Percentiles rank a stretch among this genome's conserved stretches.
Conservation (phyloP, 2,888 invertebrate species). For the Caenorhabditis virilis region DNA sequence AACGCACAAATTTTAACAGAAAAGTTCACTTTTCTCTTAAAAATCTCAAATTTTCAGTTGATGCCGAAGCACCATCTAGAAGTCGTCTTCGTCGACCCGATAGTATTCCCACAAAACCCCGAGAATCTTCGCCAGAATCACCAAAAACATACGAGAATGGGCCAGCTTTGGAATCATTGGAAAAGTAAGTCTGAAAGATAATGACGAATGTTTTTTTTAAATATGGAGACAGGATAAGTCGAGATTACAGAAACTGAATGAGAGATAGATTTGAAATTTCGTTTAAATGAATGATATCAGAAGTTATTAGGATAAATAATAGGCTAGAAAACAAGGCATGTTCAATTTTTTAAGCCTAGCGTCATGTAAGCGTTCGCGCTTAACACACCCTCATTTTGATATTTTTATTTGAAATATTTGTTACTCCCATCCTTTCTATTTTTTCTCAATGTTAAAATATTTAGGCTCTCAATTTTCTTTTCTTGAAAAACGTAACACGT, state of each 20-base stretch:
- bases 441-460: no score
- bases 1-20: background rate
- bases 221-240: background rate
- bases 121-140: constrained; percentile 1
- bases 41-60: constrained; percentile 22
- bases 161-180: constrained; percentile 42
- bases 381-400: no score
- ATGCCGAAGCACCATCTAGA: no score
- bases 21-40: background rate
- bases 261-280: background rate
- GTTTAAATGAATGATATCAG: no score
- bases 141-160: constrained; percentile 37
- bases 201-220: background rate
- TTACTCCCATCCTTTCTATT: background rate
- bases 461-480: no score
- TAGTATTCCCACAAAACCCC: constrained; percentile 11
- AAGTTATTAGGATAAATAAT: no score
- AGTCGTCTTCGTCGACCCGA: constrained; percentile 29
- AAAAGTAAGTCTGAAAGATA: constrained; percentile 51
- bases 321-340: no score
- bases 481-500: no score
- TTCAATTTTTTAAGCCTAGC: background rate
- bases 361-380: background rate
- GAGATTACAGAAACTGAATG: background rate
- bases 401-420: background rate